Evolutionary conservation across 2,888 invertebrate genomes (phyloP), one percentile per base, ranked within the genome.

Genomic region (Malachius bipustulatus): DNA sequence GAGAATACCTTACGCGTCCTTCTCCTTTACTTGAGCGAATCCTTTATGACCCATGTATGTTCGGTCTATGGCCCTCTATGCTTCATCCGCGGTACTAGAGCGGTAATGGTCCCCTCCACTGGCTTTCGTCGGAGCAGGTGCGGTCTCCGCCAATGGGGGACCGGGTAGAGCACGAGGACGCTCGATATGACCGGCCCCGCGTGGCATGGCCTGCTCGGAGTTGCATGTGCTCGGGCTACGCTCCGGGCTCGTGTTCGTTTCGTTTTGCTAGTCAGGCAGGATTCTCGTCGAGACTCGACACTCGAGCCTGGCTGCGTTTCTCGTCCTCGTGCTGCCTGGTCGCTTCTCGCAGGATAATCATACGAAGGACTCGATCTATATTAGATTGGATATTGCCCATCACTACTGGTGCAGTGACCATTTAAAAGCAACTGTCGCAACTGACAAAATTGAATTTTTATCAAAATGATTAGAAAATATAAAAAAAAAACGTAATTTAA

Each of bases 11-110:
- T 60, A 57, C 61, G 68, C 69, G 70, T 69, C 67, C 69, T 69
- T 69, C 69, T 69, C 69, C 67, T 69, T 68, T 69, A 70, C 70
- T 62, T 69, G 77, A 77, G 77, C 78, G 77, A 77, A 77, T 77
- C 78, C 77, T 78, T 78, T 78, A 78, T 78, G 78, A 76, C 77
- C 77, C 77, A 77, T 78, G 78, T 77, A 77, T 77, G 78, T 77
- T 67, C 77, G 74, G 77, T 77, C 77, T 77, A 78, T 77, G 75
- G 77, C 78, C 77, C 77, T 75, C 77, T 77, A 77, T 77, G 76
- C 78, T 75, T 74, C 76, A 69, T 67, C 66, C 65, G 61, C 66
- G 67, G 69, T 69, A 70, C 69, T 70, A 70, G 65, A 63, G 62
- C 65, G 64, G 59, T 62, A 59, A 62, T 62, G 61, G 62, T 61